Conservation (phyloP, 2,113 vertebrate species). For the Todiramphus saurophagus region DNA sequence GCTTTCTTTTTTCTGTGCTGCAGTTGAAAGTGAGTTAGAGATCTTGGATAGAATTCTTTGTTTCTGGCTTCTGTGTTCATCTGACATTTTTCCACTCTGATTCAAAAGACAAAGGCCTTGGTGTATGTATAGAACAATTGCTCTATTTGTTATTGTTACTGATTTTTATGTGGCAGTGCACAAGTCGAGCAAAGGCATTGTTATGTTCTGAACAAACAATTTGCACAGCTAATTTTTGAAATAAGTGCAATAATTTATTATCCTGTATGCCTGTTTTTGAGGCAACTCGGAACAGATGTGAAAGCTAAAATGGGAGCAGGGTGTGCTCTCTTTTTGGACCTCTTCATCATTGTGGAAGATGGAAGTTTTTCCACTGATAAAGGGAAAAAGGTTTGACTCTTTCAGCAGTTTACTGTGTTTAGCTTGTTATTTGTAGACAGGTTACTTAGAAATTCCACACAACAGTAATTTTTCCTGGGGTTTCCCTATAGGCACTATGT, state of each 20-base stretch:
- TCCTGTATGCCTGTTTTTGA: not conserved
- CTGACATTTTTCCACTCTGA: slow-evolving; percentile 41
- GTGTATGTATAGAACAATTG: slow-evolving; percentile 34
- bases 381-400: not conserved
- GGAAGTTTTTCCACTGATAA: not conserved
- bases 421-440: not conserved
- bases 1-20: slow-evolving; percentile 17
- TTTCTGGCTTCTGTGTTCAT: slow-evolving; percentile 32
- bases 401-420: not conserved
- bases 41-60: slow-evolving; percentile 48
- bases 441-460: not conserved
- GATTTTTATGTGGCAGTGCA: not conserved
- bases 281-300: not conserved
- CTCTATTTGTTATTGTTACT: slow-evolving; percentile 31
- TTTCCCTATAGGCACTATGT: slow-evolving; percentile 86
- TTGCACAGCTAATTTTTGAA: not conserved
- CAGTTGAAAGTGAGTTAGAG: slow-evolving; percentile 9
- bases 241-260: not conserved
- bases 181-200: not conserved
- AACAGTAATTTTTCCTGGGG: not conserved
- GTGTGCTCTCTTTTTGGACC: not conserved
- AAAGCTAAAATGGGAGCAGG: not conserved
- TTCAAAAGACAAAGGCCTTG: slow-evolving; percentile 59
- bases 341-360: not conserved
- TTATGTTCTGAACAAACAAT: not conserved